Percentiles rank a stretch among this genome's conserved stretches.
These are phyloP conservation scores for Amphipyra tragopoginis DNA, from an alignment of 2,888 invertebrate genomes.

Conservation along the genomic window DNA sequence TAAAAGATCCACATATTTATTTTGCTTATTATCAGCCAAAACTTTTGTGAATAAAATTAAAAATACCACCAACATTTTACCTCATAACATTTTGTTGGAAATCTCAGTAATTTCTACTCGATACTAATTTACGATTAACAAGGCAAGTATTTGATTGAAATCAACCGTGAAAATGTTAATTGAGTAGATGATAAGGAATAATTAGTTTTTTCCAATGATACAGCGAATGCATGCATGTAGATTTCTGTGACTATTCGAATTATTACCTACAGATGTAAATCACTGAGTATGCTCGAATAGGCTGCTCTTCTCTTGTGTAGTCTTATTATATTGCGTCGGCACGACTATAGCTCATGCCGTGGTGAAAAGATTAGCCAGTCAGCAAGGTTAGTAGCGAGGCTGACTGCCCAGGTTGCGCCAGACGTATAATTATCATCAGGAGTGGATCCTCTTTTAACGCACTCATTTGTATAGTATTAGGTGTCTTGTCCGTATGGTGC, in stretches of 20 bases:
- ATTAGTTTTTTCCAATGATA: slow-evolving; percentile 40
- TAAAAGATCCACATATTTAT: slow-evolving; percentile 76
- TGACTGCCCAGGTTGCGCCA: no score
- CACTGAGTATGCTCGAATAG: background rate
- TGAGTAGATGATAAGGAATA: slow-evolving; percentile 58
- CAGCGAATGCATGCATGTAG: slow-evolving; percentile 3
- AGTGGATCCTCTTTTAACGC: no score
- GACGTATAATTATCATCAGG: no score
- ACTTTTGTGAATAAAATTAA: slow-evolving; percentile 43
- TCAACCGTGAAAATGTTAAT: slow-evolving; percentile 56
- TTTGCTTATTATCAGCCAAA: slow-evolving; percentile 64
- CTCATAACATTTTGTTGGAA: slow-evolving; percentile 48
- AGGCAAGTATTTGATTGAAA: slow-evolving; percentile 43
- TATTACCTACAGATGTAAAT: slow-evolving; percentile 2
- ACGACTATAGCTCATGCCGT: no score
- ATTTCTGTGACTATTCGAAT: slow-evolving; percentile 9
- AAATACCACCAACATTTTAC: slow-evolving; percentile 61
- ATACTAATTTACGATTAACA: slow-evolving; percentile 33
- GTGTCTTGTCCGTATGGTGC: no score
- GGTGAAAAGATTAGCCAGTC: no score
- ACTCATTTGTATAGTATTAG: no score
- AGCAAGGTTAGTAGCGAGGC: no score
- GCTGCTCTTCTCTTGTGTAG: background rate
- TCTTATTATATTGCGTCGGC: no score
- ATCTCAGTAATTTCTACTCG: slow-evolving; percentile 23